phyloP scores from a whole-genome alignment of 2,797 vertebrate genomes.

The Pantherophis vulpinus region DNA sequence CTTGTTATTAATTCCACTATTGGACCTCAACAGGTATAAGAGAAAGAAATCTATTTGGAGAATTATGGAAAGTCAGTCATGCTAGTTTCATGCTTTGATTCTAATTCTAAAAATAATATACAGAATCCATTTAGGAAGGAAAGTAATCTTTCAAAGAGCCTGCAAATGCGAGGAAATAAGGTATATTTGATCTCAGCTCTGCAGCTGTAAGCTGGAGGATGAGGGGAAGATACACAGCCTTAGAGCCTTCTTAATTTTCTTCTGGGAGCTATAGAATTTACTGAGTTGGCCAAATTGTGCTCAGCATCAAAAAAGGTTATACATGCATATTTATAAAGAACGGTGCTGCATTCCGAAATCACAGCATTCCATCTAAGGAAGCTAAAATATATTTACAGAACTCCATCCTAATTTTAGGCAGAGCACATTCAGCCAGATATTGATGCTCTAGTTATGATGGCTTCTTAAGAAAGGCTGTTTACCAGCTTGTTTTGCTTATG shows the following conservation, averaged over 20 bases:
- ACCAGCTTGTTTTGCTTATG: background rate
- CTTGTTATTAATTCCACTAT: background rate
- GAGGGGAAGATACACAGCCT: slow-evolving; percentile 38
- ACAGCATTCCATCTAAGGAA: background rate
- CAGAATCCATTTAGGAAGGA: slow-evolving; percentile 15
- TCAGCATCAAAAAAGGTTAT: background rate
- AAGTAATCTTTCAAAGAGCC: slow-evolving; percentile 31
- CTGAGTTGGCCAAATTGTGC: background rate
- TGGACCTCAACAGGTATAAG: background rate
- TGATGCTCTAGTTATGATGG: background rate
- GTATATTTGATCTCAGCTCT: slow-evolving; percentile 42
- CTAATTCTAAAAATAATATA: slow-evolving; percentile 19
- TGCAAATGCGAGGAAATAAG: slow-evolving; percentile 29
- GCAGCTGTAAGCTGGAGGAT: background rate
- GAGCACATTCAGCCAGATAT: background rate
- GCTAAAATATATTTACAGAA: background rate
- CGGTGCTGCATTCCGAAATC: background rate
- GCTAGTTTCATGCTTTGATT: background rate
- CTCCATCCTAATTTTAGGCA: background rate
- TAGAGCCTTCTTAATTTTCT: slow-evolving; percentile 43
- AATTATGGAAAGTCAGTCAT: background rate
- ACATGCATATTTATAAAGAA: background rate
- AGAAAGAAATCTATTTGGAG: background rate
- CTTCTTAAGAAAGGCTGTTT: background rate
- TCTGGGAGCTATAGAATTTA: slow-evolving; percentile 42